phyloP scores from a whole-genome alignment of 2,888 invertebrate species.

The Acrocera orbiculus region DNA sequence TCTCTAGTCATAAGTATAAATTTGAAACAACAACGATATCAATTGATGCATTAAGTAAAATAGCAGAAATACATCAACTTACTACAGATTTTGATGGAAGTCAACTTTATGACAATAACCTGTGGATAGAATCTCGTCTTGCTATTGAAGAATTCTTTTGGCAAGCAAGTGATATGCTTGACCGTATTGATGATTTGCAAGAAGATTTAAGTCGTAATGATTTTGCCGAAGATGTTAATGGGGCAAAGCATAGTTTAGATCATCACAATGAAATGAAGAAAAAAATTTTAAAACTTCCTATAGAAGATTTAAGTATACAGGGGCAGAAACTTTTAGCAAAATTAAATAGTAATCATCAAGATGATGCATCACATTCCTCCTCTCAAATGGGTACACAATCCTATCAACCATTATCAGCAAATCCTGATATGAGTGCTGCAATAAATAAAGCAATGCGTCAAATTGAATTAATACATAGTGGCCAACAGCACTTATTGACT shows the following conservation, averaged over 20 bases:
- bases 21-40: slow-evolving; percentile 98
- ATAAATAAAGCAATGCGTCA: slow-evolving; percentile 60
- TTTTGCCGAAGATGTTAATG: slow-evolving; percentile 85
- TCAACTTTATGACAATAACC: slow-evolving; percentile 86
- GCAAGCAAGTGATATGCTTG: slow-evolving; percentile 86
- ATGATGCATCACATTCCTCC: slow-evolving; percentile 10
- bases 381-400: slow-evolving; percentile 12
- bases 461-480: slow-evolving; percentile 70
- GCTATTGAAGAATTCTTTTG: slow-evolving; percentile 91
- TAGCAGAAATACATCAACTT: slow-evolving; percentile 82
- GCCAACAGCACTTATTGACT: slow-evolving; percentile 79
- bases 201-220: slow-evolving; percentile 86
- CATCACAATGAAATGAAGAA: slow-evolving; percentile 88
- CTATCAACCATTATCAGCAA: slow-evolving; percentile 9
- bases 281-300: slow-evolving; percentile 80
- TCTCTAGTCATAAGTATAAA: slow-evolving; percentile 96
- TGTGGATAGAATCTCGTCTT: slow-evolving; percentile 90
- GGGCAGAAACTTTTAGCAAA: slow-evolving; percentile 46
- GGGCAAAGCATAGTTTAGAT: slow-evolving; percentile 82
- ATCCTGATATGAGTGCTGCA: slow-evolving; percentile 36
- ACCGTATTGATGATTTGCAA: slow-evolving; percentile 80
- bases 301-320: slow-evolving; percentile 82
- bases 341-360: slow-evolving; percentile 19
- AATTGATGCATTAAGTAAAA: slow-evolving; percentile 82
- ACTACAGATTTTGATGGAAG: slow-evolving; percentile 89